Evolutionary conservation across 2,797 vertebrate genomes (phyloP).

Genomic region (Petrocephalus schoutedeni): DNA sequence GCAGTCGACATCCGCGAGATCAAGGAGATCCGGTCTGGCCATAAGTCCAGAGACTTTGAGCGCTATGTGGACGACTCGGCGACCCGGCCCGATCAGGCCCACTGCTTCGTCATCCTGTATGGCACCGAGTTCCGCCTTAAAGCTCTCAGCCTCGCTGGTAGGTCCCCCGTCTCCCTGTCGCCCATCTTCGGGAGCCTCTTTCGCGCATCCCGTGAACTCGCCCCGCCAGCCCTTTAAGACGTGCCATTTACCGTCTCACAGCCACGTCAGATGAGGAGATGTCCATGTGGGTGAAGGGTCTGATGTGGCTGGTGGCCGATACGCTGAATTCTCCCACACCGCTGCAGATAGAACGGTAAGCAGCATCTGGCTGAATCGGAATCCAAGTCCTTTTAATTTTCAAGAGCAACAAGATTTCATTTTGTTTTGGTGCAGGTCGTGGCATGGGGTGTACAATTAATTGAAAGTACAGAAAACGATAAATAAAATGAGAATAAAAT

Average conservation of each 20-base stretch:
- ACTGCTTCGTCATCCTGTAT: slow-evolving; percentile 93
- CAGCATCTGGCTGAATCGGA: not conserved
- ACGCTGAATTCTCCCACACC: slow-evolving; percentile 86
- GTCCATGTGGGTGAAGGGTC: slow-evolving; percentile 94
- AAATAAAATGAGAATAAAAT: not conserved
- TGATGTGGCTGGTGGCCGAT: slow-evolving; percentile 84
- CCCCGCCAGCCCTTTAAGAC: not conserved
- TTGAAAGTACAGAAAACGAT: not conserved
- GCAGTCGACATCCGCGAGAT: slow-evolving; percentile 95
- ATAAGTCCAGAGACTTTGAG: slow-evolving; percentile 90
- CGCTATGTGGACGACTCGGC: slow-evolving; percentile 91
- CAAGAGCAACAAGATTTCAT: not conserved
- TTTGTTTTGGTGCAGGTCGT: not conserved
- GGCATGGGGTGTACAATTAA: not conserved
- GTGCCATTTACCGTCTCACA: slow-evolving; percentile 38
- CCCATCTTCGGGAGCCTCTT: not conserved
- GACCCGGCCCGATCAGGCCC: slow-evolving; percentile 72
- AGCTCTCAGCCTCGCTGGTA: slow-evolving; percentile 92
- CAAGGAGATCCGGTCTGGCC: slow-evolving; percentile 89
- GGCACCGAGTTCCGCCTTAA: slow-evolving; percentile 93
- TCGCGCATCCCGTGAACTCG: not conserved
- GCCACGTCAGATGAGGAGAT: slow-evolving; percentile 95
- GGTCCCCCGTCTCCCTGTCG: not conserved
- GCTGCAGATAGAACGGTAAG: slow-evolving; percentile 88
- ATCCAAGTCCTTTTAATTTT: not conserved